phyloP scores from a whole-genome alignment of 2,113 vertebrate genomes.

The Zosterops hypoxanthus region DNA sequence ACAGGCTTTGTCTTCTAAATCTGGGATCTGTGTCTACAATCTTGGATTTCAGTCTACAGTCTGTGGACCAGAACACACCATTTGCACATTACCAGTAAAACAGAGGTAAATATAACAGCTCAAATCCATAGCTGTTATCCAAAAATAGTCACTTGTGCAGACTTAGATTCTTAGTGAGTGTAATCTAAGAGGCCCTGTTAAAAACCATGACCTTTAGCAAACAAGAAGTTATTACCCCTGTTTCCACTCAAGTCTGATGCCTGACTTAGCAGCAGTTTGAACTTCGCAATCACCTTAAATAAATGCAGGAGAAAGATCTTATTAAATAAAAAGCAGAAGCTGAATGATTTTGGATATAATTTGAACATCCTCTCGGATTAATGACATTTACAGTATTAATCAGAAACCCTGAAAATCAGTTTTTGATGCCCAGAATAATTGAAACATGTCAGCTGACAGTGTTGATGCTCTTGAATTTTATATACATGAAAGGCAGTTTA shows the following conservation, averaged over 20 bases:
- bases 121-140: not conserved
- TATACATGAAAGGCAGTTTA: not conserved
- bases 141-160: not conserved
- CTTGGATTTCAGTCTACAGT: not conserved
- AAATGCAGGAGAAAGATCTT: not conserved
- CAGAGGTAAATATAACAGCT: not conserved
- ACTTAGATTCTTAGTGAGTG: not conserved
- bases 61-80: not conserved
- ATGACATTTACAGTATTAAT: conserved; percentile 9
- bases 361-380: not conserved
- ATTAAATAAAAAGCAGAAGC: conserved; percentile 6
- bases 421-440: not conserved
- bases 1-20: not conserved
- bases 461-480: not conserved
- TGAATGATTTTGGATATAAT: conserved; percentile 1
- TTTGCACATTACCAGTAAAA: not conserved
- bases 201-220: conserved; percentile 29
- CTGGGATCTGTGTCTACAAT: not conserved
- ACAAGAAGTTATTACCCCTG: not conserved
- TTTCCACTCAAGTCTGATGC: not conserved
- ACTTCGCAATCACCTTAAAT: conserved; percentile 20
- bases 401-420: not conserved
- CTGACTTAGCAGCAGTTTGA: conserved; percentile 15
- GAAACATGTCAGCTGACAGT: not conserved
- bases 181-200: conserved; percentile 7